phyloP scores from a whole-genome alignment of 2,113 vertebrate species.

The Chloropsis hardwickii region DNA sequence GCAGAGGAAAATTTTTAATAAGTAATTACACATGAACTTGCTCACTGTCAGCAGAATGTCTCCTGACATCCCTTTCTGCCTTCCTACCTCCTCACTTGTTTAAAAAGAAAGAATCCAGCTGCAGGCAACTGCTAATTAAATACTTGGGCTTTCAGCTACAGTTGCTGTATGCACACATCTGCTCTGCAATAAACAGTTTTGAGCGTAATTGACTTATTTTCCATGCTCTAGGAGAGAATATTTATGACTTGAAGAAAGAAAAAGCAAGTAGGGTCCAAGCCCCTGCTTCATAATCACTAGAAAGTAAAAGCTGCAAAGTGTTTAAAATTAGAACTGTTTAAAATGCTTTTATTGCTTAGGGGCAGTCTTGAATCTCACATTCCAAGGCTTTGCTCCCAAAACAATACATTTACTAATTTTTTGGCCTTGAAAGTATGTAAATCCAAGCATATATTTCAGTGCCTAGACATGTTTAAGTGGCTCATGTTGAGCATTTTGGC shows the following conservation, averaged over 20 bases:
- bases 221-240: slow-evolving; percentile 13
- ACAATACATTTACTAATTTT: not conserved
- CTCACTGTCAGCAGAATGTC: not conserved
- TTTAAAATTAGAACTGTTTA: not conserved
- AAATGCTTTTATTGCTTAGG: not conserved
- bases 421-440: not conserved
- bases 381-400: not conserved
- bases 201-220: slow-evolving; percentile 14
- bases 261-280: not conserved
- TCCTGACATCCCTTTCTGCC: slow-evolving; percentile 1
- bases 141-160: slow-evolving; percentile 20
- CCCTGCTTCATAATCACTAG: not conserved
- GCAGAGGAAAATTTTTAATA: not conserved
- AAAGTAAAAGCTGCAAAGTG: not conserved
- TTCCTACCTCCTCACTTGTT: not conserved
- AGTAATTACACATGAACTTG: slow-evolving; percentile 1
- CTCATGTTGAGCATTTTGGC: not conserved
- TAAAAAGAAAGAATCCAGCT: slow-evolving; percentile 54
- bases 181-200: slow-evolving; percentile 23
- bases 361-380: not conserved
- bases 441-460: not conserved
- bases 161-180: slow-evolving; percentile 2
- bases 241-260: slow-evolving; percentile 5
- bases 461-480: not conserved
- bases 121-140: slow-evolving; percentile 51